Evolutionary conservation across 2,888 invertebrate species (phyloP).

Genomic region (Quadroppia sp.): DNA sequence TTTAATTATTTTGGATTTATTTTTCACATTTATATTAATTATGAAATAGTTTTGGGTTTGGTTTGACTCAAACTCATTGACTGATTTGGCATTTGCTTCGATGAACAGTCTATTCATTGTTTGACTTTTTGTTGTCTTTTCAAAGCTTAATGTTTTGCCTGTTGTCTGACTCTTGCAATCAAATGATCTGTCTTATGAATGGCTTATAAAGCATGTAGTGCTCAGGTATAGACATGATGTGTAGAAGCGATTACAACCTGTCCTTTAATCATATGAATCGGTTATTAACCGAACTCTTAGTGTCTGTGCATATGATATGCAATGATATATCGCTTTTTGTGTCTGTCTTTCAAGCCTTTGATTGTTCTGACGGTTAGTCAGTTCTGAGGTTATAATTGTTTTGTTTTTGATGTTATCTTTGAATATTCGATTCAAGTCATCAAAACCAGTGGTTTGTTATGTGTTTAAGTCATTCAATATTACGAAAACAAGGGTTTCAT

Average conservation of each 20-base stretch:
- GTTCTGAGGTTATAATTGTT: background rate
- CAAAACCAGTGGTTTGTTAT: background rate
- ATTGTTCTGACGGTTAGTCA: background rate
- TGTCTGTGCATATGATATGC: background rate
- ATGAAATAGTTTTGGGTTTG: too few relatives aligned
- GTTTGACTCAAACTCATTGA: too few relatives aligned
- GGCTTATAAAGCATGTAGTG: too few relatives aligned
- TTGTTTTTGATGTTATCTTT: background rate
- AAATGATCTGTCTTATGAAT: background rate
- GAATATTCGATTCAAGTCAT: background rate
- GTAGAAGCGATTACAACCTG: background rate
- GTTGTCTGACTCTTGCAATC: background rate
- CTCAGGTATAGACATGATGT: background rate
- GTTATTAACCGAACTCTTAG: background rate
- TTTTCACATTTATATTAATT: too few relatives aligned
- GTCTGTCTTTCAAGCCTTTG: background rate
- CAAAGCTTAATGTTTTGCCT: background rate
- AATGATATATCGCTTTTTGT: background rate
- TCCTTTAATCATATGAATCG: background rate
- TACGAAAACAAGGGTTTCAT: background rate
- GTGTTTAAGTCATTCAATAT: too few relatives aligned
- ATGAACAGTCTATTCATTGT: too few relatives aligned
- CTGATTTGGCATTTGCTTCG: too few relatives aligned
- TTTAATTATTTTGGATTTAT: too few relatives aligned
- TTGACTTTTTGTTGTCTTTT: too few relatives aligned